Conservation (phyloP, 1,140 invertebrate species). For the Steinernema feltiae region DNA sequence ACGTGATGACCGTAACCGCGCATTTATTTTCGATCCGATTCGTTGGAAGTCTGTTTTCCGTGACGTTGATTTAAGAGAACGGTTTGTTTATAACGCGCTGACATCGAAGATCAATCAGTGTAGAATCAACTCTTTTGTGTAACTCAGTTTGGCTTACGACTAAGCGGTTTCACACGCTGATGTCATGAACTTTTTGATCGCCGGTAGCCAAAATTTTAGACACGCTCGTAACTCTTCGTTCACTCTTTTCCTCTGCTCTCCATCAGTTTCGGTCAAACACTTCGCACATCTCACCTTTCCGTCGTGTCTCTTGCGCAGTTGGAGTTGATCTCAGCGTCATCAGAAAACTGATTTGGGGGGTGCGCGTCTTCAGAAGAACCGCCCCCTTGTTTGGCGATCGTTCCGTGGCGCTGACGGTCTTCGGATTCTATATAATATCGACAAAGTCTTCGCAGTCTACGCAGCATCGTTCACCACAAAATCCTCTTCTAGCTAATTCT, state of each 20-base stretch:
- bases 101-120: background rate
- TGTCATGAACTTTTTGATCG: background rate
- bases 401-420: constrained; percentile 1
- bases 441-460: background rate
- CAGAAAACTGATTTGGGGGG: background rate
- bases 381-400: constrained; percentile 14
- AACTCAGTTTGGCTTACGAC: too few relatives aligned
- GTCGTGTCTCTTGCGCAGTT: background rate
- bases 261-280: background rate
- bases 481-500: background rate
- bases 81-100: constrained; percentile 1
- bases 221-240: background rate
- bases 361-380: constrained; percentile 8
- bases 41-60: background rate
- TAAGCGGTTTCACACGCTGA: background rate
- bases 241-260: background rate
- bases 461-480: too few relatives aligned
- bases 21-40: background rate
- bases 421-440: constrained; percentile 9
- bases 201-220: too few relatives aligned
- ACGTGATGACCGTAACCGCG: background rate
- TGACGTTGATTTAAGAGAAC: background rate
- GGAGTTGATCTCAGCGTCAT: background rate
- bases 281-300: too few relatives aligned
- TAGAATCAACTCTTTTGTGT: background rate